Conservation (phyloP, 2,888 invertebrate species). For the Eueremaeus valkanovi region DNA sequence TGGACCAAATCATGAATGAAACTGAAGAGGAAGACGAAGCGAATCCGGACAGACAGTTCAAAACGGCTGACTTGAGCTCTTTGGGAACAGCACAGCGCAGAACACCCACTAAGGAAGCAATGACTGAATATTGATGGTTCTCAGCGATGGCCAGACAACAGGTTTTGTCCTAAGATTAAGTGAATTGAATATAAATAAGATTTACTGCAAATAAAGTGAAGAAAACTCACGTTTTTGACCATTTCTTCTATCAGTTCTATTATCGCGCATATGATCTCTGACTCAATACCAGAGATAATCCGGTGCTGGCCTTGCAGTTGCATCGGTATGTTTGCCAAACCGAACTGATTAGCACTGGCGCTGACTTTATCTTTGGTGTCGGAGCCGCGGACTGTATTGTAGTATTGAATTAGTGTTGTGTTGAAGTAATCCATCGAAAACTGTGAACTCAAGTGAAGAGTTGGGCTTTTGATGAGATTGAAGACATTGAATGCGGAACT, state of each 20-base stretch:
- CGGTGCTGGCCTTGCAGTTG: not conserved
- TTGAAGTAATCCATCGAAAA: conserved; percentile 42
- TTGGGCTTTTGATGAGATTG: conserved; percentile 39
- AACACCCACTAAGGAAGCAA: conserved; percentile 73
- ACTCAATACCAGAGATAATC: conserved; percentile 8
- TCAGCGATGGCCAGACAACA: conserved; percentile 77
- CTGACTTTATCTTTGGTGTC: conserved; percentile 38
- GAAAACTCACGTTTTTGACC: conserved; percentile 35
- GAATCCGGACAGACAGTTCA: conserved; percentile 72
- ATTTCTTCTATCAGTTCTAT: conserved; percentile 40
- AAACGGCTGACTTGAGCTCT: conserved; percentile 74
- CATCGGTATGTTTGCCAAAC: conserved; percentile 7
- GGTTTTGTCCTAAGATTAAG: conserved; percentile 63
- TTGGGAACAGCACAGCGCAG: conserved; percentile 82
- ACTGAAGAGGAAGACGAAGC: conserved; percentile 61
- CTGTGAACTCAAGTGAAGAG: conserved; percentile 34
- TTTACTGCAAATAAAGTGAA: too few relatives aligned
- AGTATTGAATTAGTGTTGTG: conserved; percentile 36
- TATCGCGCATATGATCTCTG: conserved; percentile 39
- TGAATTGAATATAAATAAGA: not conserved
- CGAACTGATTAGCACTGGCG: conserved; percentile 30
- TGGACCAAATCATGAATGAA: conserved; percentile 41
- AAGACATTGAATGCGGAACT: conserved; percentile 41
- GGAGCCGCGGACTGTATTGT: conserved; percentile 36
- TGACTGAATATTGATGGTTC: conserved; percentile 79